Base-by-base conservation (phyloP, 2,888 invertebrate genomes). In the Aproaerema taeniolella region DNA sequence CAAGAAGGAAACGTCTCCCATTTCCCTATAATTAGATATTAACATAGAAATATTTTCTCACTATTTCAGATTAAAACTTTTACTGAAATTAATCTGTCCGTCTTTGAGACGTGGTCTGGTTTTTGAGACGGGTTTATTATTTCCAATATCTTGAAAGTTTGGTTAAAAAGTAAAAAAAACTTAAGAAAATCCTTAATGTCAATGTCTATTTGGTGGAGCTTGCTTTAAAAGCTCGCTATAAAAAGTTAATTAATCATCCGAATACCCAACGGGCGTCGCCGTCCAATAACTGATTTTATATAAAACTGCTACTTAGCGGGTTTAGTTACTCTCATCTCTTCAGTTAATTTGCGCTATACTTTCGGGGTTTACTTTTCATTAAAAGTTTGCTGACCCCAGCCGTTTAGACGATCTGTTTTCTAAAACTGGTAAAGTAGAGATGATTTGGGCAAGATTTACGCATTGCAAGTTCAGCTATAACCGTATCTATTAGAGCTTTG, bases 181-280 rank as follows among this genome's bases (percentile, higher is more conserved):
- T n/a, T n/a, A n/a, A n/a, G n/a, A n/a, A n/a, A 62, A 59, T 49
- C 56, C 59, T 58, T 68, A 63, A 67, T 64, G 65, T 65, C 66
- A 66, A 65, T 31, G 17, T 8, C 4, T 26, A 35, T 14, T 28
- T 11, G 35, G 28, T 16, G 11, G 10, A 16, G 35, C 28, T n/a
- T n/a, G n/a, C n/a, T n/a, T n/a, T 28, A 35, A 16, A 11, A 9
- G 10, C 12, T 24, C 16, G 7, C 16, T n/a, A 34, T 15, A 35
- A 35, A 35, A 35, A 35, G 10, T 35, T 35, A 15, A 28, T 35
- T 28, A 35, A 35, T 35, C 35, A 35, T 35, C 28, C 28, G 10
- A 16, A 12, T 12, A 16, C 35, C 35, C 11, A 11, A 35, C 26
- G 28, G 35, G 26, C 34, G 34, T 16, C 16, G 16, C 10, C 28